These are phyloP conservation scores for Sminthurides aquaticus DNA, from an alignment of 2,888 invertebrate genomes.

Conservation along the genomic window DNA sequence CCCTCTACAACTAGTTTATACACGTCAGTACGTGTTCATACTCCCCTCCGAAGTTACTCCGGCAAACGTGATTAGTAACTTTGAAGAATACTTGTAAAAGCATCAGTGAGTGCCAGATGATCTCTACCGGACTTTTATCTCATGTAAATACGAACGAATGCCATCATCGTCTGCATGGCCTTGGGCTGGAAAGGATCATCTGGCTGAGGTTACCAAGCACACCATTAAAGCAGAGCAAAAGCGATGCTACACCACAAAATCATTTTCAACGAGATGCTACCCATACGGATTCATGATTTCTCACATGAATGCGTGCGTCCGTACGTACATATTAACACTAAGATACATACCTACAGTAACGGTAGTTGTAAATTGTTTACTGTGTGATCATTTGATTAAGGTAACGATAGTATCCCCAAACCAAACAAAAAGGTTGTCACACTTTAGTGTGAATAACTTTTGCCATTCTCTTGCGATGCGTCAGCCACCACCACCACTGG, in stretches of 20 bases:
- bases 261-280: background rate
- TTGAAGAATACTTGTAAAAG: no score
- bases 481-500: slow-evolving; percentile 6
- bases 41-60: no score
- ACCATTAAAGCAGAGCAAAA: background rate
- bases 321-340: slow-evolving; percentile 17
- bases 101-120: no score
- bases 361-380: background rate
- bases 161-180: background rate
- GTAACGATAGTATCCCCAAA: background rate
- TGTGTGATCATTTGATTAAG: background rate
- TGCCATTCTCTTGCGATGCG: slow-evolving; percentile 8
- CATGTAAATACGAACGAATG: no score
- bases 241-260: background rate
- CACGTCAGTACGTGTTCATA: no score
- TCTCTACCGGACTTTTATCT: no score
- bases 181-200: background rate
- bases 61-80: no score
- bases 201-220: background rate
- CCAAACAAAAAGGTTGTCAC: background rate
- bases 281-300: slow-evolving; percentile 3
- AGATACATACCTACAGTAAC: background rate
- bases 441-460: background rate
- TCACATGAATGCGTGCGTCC: slow-evolving; percentile 17
- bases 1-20: no score